A percentile compares a stretch with the other conserved stretches of the same genome.
Conservation (phyloP, 2,113 vertebrate genomes). For the Mustela nigripes region DNA sequence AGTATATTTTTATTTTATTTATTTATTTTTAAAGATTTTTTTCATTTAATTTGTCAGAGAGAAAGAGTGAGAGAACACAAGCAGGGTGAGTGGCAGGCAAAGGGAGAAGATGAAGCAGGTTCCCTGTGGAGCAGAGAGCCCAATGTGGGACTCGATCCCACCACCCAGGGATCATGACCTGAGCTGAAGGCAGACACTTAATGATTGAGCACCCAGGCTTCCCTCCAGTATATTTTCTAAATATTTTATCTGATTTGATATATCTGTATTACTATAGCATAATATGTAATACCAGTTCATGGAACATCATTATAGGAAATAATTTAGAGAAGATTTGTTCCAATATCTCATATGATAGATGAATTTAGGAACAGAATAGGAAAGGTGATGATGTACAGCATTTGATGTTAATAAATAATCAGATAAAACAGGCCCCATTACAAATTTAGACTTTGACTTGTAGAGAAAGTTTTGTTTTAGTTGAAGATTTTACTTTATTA, state of each 20-base stretch:
- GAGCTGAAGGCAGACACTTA: no score
- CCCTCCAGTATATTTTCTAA: not conserved
- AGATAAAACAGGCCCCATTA: not conserved
- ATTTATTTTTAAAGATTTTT: no score
- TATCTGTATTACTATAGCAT: not conserved
- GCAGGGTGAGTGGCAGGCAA: no score
- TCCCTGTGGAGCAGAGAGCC: no score
- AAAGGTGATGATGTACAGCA: not conserved
- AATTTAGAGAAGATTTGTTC: not conserved
- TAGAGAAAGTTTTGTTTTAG: not conserved
- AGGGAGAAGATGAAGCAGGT: no score
- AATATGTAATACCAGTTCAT: not conserved
- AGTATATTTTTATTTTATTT: not conserved
- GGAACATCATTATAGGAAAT: not conserved
- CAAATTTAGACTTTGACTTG: not conserved
- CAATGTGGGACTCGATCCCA: no score
- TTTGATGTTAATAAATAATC: not conserved
- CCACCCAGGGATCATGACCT: no score
- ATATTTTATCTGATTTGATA: not conserved
- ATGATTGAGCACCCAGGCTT: no score
- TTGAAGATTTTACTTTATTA: not conserved
- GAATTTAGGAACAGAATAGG: not conserved
- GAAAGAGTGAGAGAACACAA: no score
- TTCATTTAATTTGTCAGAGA: no score
- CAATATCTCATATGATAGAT: not conserved